Conservation (phyloP, 2,113 vertebrate species). For the Todiramphus chloris region DNA sequence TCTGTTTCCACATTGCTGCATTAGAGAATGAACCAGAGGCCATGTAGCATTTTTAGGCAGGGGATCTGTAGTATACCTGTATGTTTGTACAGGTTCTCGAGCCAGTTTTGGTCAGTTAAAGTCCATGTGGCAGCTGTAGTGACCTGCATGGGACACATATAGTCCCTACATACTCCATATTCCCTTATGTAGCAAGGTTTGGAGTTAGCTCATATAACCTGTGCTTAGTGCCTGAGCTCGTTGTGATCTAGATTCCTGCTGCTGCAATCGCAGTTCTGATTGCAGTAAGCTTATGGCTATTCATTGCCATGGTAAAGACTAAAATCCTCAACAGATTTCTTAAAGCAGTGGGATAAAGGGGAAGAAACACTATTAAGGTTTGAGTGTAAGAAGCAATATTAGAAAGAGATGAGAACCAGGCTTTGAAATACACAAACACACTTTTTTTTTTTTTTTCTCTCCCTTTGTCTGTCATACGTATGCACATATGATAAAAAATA, state of each 20-base stretch:
- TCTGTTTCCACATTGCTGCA: background rate
- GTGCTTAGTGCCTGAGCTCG: background rate
- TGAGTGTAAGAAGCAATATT: background rate
- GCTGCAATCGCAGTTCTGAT: background rate
- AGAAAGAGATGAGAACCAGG: background rate
- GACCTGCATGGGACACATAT: background rate
- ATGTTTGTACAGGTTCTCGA: background rate
- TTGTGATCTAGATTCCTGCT: background rate
- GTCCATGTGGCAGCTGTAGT: background rate
- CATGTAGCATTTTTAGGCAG: background rate
- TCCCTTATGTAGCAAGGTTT: background rate
- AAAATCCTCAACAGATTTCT: background rate
- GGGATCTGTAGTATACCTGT: background rate
- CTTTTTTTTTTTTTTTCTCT: background rate
- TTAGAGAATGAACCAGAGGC: background rate
- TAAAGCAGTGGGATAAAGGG: background rate
- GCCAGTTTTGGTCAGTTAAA: background rate
- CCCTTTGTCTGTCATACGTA: background rate
- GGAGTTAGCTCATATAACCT: too few species aligned
- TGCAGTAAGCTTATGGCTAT: background rate
- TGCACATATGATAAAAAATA: background rate
- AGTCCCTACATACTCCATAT: background rate
- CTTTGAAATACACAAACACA: background rate
- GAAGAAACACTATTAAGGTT: background rate
- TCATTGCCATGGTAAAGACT: background rate